These are phyloP conservation scores for Atta colombica DNA, from an alignment of 1,140 invertebrate genomes.

Conservation along the genomic window DNA sequence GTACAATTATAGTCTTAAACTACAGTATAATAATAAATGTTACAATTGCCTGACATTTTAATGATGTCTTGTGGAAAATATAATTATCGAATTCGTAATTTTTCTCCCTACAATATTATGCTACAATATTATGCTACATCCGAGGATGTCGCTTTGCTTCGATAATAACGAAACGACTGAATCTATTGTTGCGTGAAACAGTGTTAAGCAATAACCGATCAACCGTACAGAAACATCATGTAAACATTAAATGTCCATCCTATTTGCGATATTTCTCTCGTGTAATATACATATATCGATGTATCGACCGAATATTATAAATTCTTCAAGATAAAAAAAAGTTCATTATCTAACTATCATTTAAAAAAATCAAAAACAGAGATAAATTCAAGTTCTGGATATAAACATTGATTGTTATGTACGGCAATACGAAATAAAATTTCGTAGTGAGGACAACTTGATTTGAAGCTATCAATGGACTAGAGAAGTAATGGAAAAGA, in stretches of 20 bases:
- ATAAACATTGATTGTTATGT: background rate
- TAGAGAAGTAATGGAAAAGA: conserved; percentile 13
- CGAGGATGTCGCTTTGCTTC: background rate
- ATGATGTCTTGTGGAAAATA: background rate
- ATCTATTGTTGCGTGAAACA: conserved; percentile 64
- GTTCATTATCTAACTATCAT: background rate
- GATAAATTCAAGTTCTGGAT: background rate
- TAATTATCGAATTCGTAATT: conserved; percentile 42
- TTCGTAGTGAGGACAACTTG: background rate
- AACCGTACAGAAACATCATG: conserved; percentile 58
- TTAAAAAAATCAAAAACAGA: background rate
- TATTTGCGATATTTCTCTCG: conserved; percentile 13
- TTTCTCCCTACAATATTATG: background rate
- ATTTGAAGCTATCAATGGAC: background rate
- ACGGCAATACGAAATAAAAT: background rate
- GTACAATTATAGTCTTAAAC: background rate
- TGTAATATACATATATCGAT: background rate
- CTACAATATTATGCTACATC: background rate
- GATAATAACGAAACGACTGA: conserved; percentile 56
- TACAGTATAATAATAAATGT: background rate
- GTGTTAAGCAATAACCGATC: conserved; percentile 75
- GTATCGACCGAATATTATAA: background rate
- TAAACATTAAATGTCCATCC: conserved; percentile 68
- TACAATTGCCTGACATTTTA: background rate
- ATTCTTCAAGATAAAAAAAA: background rate